Evolutionary conservation across 35 echinoderm and acorn worm genomes (phyloP).

Genomic region (Heliocidaris tuberculata): DNA sequence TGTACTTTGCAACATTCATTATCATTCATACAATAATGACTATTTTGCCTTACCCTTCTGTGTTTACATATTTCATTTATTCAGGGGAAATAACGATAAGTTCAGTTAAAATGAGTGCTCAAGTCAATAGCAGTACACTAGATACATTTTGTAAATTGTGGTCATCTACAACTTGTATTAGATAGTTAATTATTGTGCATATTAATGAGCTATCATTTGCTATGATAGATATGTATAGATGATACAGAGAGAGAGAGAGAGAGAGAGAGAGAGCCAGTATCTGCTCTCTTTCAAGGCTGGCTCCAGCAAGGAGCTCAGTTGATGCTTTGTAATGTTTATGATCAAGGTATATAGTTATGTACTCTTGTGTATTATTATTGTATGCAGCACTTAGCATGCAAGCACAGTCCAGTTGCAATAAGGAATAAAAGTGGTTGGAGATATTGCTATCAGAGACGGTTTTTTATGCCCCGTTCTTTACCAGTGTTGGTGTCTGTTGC

Average conservation of each 20-base stretch:
- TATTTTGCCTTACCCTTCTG: background rate
- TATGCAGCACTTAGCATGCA: conserved; percentile 42
- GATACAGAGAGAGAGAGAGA: too few relatives aligned
- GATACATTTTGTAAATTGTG: background rate
- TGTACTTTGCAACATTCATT: background rate
- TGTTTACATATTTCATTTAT: background rate
- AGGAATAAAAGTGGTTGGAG: conserved; percentile 31
- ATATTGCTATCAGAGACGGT: conserved; percentile 7
- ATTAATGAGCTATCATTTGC: background rate
- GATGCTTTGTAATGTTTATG: background rate
- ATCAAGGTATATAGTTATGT: background rate
- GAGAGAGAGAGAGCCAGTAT: background rate
- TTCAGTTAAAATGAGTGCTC: background rate
- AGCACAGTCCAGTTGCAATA: conserved; percentile 37
- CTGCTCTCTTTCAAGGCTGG: background rate
- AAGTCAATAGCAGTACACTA: background rate
- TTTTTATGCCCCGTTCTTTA: background rate
- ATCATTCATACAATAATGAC: background rate
- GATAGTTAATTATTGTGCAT: background rate
- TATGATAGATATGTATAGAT: background rate
- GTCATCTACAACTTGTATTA: background rate
- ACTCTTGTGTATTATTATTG: conserved; percentile 3
- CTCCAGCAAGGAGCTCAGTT: background rate
- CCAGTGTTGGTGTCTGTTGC: background rate
- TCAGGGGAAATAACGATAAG: background rate